Conservation (phyloP, 2,888 invertebrate species). For the Smittia sp. region DNA sequence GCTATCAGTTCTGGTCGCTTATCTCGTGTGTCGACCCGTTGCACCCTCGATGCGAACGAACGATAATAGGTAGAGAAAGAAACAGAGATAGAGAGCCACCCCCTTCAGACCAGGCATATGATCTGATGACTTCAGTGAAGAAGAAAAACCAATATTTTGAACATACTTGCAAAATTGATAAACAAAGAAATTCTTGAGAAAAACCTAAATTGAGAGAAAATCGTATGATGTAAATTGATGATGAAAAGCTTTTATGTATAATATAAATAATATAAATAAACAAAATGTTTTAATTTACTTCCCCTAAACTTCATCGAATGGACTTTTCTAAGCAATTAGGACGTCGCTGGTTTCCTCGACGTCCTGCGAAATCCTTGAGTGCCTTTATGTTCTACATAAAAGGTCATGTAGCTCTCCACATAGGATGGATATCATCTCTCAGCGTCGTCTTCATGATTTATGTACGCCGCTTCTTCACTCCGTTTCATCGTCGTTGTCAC, state of each 20-base stretch:
- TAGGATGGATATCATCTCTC: background rate
- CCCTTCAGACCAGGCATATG: background rate
- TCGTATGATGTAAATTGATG: conserved; percentile 29
- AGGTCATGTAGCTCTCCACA: background rate
- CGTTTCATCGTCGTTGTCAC: too few species aligned
- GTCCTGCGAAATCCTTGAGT: background rate
- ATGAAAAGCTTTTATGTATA: conserved; percentile 40
- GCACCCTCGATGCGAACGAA: background rate
- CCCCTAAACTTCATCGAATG: background rate
- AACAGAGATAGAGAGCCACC: background rate
- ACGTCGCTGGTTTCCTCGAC: too few species aligned
- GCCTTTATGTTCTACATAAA: background rate
- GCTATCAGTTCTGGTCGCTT: background rate
- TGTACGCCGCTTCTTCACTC: too few species aligned
- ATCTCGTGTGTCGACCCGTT: background rate
- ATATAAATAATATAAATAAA: conserved; percentile 41
- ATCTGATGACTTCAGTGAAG: background rate
- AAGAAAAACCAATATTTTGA: conserved; percentile 8
- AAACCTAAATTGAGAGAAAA: conserved; percentile 14
- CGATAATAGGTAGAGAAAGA: background rate
- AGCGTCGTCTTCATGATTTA: background rate
- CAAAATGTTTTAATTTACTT: conserved; percentile 30
- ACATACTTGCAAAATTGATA: conserved; percentile 10
- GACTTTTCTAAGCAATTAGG: background rate
- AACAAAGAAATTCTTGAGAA: background rate